Evolutionary conservation across 1,140 invertebrate species (phyloP).

Genomic region (Maniola jurtina): DNA sequence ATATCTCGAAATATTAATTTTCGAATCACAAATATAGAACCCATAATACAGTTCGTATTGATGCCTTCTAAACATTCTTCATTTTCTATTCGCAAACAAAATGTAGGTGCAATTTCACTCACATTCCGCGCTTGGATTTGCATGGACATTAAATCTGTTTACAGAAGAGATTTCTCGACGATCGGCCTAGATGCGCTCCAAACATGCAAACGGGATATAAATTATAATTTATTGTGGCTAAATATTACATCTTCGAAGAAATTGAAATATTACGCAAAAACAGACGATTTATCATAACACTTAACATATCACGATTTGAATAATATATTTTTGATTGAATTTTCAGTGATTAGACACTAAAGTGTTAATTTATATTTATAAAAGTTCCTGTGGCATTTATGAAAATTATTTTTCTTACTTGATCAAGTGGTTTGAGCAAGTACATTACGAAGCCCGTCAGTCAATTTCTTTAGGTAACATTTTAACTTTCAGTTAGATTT

Average conservation of each 20-base stretch:
- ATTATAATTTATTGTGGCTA: slow-evolving; percentile 11
- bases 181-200: slow-evolving; percentile 47
- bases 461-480: no score
- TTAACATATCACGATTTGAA: neutral
- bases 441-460: no score
- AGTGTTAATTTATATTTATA: no score
- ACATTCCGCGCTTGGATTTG: slow-evolving; percentile 52
- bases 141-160: slow-evolving; percentile 60
- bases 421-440: no score
- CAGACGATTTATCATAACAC: neutral
- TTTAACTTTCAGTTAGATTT: no score
- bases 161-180: slow-evolving; percentile 55
- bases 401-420: no score
- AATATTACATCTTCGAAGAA: slow-evolving; percentile 7
- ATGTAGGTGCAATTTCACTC: slow-evolving; percentile 45
- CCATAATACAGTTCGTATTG: no score
- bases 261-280: slow-evolving; percentile 4
- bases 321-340: neutral
- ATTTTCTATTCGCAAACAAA: slow-evolving; percentile 3
- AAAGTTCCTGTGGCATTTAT: no score
- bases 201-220: slow-evolving; percentile 26
- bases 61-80: neutral
- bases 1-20: no score
- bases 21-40: no score
- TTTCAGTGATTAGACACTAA: no score